Base-by-base conservation (phyloP, 1,140 invertebrate species). In the Zaprionus africanus region DNA sequence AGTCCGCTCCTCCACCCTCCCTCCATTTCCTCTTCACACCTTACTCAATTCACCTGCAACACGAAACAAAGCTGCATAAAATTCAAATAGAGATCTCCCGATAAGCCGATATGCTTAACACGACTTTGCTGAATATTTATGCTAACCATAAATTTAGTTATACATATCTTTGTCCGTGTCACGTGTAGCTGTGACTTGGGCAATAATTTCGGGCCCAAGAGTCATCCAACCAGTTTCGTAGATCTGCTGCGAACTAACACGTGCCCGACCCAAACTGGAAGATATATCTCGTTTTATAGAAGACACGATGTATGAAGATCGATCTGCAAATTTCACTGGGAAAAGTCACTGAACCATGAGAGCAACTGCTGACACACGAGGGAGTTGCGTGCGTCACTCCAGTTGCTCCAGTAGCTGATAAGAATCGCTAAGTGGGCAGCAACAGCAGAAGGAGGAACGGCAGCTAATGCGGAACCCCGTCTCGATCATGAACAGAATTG, bases 41-140 rank as follows among this genome's bases (percentile, higher is more conserved):
- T 24, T 51, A 24, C 46, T 24, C 46, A 22, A 51, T 24, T 24
- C 46, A 51, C 46, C 9, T 51, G 46, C 46, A 51, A 24, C 11
- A 22, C 46, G 4, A 51, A 24, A 51, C 46, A 51, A 51, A 24
- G 19, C 46, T 24, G 46, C 19, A 51, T 51, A 11, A 51, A 51
- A 51, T 51, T 51, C 24, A 51, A 51, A 51, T 51, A 13, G 9
- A 24, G 46, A 51, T 51, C 41, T 5, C 2, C 41, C 13, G 46
- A 51, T 51, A 51, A 51, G 46, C 19, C 9, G n/a, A 51, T 51
- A 51, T 51, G 46, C 19, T 51, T 7, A 13, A 24, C 46, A 51
- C 46, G 46, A 51, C 11, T 51, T 24, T 22, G 19, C 46, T 24
- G 46, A 51, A 51, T 51, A 51, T 51, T 51, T 51, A 51, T 51